Evolutionary conservation across 2,113 vertebrate species (phyloP).

Genomic region (Arizona elegans): DNA sequence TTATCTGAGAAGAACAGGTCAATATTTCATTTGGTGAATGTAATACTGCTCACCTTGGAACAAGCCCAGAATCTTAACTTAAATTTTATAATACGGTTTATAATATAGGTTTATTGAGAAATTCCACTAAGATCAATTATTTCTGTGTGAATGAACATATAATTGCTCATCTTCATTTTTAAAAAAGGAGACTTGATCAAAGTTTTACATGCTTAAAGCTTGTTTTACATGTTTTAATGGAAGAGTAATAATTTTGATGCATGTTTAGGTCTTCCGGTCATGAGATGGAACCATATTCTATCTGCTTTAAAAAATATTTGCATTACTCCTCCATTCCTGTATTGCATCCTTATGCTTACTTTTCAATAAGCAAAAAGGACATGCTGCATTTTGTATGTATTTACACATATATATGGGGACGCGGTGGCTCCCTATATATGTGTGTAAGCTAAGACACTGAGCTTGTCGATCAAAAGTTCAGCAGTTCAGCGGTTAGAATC

Average conservation of each 20-base stretch:
- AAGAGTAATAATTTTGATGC: constrained; percentile 30
- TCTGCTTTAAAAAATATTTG: background rate
- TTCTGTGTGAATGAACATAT: background rate
- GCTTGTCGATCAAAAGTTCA: no score
- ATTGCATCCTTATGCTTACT: constrained; percentile 5
- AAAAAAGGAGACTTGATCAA: background rate
- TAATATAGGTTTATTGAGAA: background rate
- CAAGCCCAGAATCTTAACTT: background rate
- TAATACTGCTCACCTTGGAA: background rate
- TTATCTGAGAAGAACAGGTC: background rate
- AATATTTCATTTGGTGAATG: background rate
- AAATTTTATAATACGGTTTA: background rate
- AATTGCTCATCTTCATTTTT: background rate
- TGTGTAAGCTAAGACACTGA: no score
- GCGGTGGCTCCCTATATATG: no score
- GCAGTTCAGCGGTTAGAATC: no score
- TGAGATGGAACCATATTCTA: constrained; percentile 31
- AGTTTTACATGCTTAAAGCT: no score
- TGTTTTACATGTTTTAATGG: constrained; percentile 19
- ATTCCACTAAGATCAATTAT: background rate
- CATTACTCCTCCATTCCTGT: constrained; percentile 21
- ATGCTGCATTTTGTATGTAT: constrained; percentile 38
- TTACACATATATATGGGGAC: no score
- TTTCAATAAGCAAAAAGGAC: background rate
- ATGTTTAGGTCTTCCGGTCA: constrained; percentile 33